Evolutionary conservation across 2,113 vertebrate genomes (phyloP).

Genomic region (Thunnus maccoyii): DNA sequence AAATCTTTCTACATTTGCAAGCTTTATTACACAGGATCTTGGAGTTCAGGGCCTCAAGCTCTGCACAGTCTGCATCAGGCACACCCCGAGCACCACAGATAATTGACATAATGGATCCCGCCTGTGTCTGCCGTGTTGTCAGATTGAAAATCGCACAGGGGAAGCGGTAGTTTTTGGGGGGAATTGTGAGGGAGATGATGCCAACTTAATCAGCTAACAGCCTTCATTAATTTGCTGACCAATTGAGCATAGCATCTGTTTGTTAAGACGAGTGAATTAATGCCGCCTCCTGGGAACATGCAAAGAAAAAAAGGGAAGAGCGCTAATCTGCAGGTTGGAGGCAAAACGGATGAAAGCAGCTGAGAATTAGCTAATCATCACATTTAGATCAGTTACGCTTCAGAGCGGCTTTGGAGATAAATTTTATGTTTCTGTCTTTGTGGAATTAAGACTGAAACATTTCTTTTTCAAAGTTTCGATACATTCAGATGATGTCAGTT

Average conservation of each 20-base stretch:
- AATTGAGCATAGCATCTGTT: slow-evolving; percentile 57
- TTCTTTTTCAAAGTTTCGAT: no score
- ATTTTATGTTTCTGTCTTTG: no score
- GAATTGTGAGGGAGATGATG: slow-evolving; percentile 25
- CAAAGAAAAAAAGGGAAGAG: slow-evolving; percentile 4
- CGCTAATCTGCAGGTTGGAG: slow-evolving; percentile 29
- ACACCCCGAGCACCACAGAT: background rate
- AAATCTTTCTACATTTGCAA: background rate
- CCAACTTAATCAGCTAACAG: slow-evolving; percentile 70
- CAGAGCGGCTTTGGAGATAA: no score
- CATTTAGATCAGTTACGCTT: background rate
- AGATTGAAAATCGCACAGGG: background rate
- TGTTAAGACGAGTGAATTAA: slow-evolving; percentile 47
- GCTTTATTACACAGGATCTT: background rate
- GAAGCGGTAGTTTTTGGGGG: slow-evolving; percentile 23
- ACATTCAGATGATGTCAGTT: no score
- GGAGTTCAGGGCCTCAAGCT: background rate
- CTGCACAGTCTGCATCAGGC: background rate
- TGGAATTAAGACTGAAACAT: no score
- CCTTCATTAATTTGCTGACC: slow-evolving; percentile 65
- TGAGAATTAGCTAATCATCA: background rate
- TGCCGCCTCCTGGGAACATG: background rate
- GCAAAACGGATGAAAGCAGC: slow-evolving; percentile 12
- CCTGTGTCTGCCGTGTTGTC: slow-evolving; percentile 15
- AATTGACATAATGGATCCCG: slow-evolving; percentile 21